phyloP scores from a whole-genome alignment of 1,140 invertebrate genomes.

The Anoplophora glabripennis region DNA sequence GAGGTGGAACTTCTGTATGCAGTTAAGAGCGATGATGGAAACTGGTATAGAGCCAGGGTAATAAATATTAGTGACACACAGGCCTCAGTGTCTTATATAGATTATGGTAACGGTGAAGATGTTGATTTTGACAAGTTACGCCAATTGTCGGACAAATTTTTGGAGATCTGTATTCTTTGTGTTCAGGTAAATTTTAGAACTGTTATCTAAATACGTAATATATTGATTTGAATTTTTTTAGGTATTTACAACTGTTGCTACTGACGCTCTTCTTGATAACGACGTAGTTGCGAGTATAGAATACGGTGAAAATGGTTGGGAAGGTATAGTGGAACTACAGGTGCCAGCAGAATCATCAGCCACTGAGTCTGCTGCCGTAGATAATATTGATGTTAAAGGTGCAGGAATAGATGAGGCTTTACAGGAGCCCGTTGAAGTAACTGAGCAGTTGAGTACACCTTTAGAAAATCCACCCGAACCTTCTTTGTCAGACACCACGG shows the following conservation, averaged over 20 bases:
- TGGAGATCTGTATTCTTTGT: constrained; percentile 31
- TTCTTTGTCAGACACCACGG: too few species aligned
- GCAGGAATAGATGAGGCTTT: neutral
- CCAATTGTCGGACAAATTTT: constrained; percentile 32
- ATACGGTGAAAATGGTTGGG: constrained; percentile 35
- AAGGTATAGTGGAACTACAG: constrained; percentile 24
- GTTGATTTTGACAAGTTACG: constrained; percentile 42
- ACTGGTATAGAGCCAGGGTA: constrained; percentile 68
- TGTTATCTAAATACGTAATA: neutral
- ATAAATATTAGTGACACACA: constrained; percentile 49
- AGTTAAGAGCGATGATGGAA: constrained; percentile 58
- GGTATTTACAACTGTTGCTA: neutral
- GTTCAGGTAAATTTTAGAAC: constrained; percentile 26
- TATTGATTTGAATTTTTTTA: too few species aligned
- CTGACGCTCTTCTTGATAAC: constrained; percentile 25
- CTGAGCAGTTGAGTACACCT: neutral
- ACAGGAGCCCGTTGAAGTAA: constrained; percentile 1
- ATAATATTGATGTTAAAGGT: neutral
- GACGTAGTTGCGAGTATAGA: constrained; percentile 29
- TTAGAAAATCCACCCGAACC: too few species aligned
- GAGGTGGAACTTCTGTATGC: constrained; percentile 57
- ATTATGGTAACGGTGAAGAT: constrained; percentile 73
- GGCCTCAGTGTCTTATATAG: constrained; percentile 63
- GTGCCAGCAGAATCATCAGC: neutral
- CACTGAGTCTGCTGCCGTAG: neutral